A percentile compares a stretch with the other conserved stretches of the same genome.
These are phyloP conservation scores for Bolborhynchus lineola DNA, from an alignment of 2,113 vertebrate species.

Conservation along the genomic window DNA sequence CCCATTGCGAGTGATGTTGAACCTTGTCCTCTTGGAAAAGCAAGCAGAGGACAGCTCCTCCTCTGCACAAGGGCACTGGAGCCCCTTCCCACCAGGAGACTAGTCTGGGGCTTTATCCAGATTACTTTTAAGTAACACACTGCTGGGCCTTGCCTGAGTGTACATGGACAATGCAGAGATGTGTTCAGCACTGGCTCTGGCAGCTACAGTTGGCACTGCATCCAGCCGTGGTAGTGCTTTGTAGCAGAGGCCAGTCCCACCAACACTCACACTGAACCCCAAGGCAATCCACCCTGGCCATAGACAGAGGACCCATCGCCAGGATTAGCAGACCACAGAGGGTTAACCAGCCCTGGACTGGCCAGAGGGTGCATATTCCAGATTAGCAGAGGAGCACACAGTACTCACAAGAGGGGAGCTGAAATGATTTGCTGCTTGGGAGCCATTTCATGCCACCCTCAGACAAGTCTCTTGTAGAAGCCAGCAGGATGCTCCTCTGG, in stretches of 20 bases:
- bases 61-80: accelerated
- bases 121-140: not conserved
- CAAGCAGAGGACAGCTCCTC: not conserved
- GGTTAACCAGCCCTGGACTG: not conserved
- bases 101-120: not conserved
- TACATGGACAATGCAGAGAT: not conserved
- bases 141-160: not conserved
- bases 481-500: conserved; percentile 36
- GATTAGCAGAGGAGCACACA: not conserved
- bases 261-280: not conserved
- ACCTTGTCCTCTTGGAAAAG: not conserved
- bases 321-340: not conserved
- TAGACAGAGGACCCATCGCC: not conserved
- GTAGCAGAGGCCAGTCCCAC: not conserved
- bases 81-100: not conserved
- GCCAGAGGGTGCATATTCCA: not conserved
- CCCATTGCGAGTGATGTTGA: accelerated
- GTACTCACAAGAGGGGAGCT: not conserved
- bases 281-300: not conserved
- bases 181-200: not conserved
- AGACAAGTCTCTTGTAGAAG: conserved; percentile 21
- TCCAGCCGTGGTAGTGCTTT: not conserved
- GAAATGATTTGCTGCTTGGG: conserved; percentile 9
- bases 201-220: not conserved
- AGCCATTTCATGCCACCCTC: conserved; percentile 43